These are phyloP conservation scores for Sorex fumeus DNA, from an alignment of 2,113 vertebrate genomes.

Conservation along the genomic window DNA sequence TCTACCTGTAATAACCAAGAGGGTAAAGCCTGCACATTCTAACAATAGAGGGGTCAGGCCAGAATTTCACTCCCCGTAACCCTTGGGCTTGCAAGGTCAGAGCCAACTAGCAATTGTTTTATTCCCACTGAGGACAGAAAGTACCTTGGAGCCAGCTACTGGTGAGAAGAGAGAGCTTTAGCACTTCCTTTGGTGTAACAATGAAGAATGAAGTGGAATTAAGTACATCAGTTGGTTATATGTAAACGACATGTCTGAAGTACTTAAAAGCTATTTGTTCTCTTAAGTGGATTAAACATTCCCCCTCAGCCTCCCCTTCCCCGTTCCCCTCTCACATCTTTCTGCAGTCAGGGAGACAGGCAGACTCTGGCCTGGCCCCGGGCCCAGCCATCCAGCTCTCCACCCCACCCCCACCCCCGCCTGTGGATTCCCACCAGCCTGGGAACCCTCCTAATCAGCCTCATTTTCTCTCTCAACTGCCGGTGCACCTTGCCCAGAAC, in stretches of 20 bases:
- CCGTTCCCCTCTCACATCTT: fast-evolving
- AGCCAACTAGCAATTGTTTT: too few species aligned
- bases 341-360: background rate
- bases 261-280: constrained; percentile 17
- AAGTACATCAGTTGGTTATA: background rate
- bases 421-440: background rate
- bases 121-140: background rate
- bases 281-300: background rate
- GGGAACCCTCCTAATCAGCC: background rate
- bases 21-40: background rate
- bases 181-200: background rate
- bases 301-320: background rate
- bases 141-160: background rate
- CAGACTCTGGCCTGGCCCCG: background rate
- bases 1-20: background rate
- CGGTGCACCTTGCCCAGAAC: constrained; percentile 12
- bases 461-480: background rate
- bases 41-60: background rate
- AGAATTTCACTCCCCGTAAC: background rate
- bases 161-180: background rate
- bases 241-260: background rate
- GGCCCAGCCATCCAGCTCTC: background rate
- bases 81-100: too few species aligned
- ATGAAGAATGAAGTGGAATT: background rate
- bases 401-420: too few species aligned